Conservation (phyloP, 92 coral and sea anemone species). For the Phenganax marumi region DNA sequence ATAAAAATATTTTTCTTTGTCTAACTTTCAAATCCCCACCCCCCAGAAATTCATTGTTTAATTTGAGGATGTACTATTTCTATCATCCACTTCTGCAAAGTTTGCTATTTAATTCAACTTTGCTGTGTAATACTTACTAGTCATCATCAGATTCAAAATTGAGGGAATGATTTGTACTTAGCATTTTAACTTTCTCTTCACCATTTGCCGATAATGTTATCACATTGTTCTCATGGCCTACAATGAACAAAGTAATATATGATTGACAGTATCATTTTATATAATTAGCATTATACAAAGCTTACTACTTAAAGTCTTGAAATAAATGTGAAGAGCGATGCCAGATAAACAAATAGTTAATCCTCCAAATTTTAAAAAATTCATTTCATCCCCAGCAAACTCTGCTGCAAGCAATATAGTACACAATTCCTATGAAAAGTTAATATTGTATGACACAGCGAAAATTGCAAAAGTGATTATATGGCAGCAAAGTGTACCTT, state of each 20-base stretch:
- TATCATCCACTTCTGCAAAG: no score
- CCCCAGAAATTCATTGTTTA: no score
- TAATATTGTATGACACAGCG: conserved; percentile 2
- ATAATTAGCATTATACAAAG: neutral
- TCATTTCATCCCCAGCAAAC: conserved; percentile 92
- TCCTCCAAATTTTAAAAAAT: conserved; percentile 77
- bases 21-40: no score
- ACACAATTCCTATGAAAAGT: conserved; percentile 72
- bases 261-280: neutral
- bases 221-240: neutral
- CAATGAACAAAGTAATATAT: neutral
- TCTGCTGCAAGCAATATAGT: conserved; percentile 86
- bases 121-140: neutral
- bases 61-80: no score
- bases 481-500: conserved; percentile 58
- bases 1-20: no score
- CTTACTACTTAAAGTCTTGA: conserved; percentile 81
- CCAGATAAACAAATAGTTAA: conserved; percentile 80
- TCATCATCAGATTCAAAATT: conserved; percentile 23
- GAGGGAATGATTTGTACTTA: neutral
- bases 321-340: conserved; percentile 78
- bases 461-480: no score
- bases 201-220: neutral
- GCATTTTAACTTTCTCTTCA: conserved; percentile 33
- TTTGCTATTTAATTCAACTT: neutral